These are phyloP conservation scores for Pan troglodytes DNA, from an alignment of 2,113 vertebrate genomes.

Conservation along the genomic window NHGRI_mPanTro3-v2.1_pri NC_072404.2:82428501-82429000, in stretches of 20 bases:
- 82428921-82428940: neutral
- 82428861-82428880: neutral
- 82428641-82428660: neutral
- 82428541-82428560: neutral
- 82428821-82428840: neutral
- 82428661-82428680: neutral
- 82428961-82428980: neutral
- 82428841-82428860: neutral
- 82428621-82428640: neutral
- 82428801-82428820: neutral
- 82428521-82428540: neutral
- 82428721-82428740: neutral
- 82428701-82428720: neutral
- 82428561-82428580: neutral
- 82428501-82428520: neutral
- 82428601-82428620: neutral
- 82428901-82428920: neutral
- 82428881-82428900: accelerated
- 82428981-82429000: neutral
- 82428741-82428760: neutral
- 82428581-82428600: accelerated
- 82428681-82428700: neutral
- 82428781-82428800: neutral
- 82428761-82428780: too few relatives aligned
- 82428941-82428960: neutral